Conservation (phyloP, 1,140 invertebrate species). For the Arctopsyche grandis region DNA sequence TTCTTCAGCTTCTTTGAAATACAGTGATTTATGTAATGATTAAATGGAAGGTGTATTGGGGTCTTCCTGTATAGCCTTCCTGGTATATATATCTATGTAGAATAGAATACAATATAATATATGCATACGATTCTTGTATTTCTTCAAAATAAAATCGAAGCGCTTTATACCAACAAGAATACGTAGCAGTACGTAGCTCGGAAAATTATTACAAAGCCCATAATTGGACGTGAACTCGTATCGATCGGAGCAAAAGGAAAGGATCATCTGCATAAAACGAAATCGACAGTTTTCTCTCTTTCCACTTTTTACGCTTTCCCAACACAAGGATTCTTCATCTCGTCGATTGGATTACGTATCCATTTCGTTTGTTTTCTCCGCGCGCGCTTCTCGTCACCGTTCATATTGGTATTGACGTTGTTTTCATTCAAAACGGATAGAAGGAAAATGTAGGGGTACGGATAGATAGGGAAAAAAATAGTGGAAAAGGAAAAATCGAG, state of each 20-base stretch:
- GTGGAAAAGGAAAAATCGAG: not conserved
- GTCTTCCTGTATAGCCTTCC: too few species aligned
- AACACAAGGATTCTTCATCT: constrained; percentile 11
- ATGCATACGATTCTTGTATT: too few species aligned
- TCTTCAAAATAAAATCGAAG: too few species aligned
- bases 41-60: too few species aligned
- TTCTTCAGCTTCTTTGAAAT: too few species aligned
- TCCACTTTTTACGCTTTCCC: not conserved
- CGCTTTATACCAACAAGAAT: too few species aligned
- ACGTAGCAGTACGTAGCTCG: too few species aligned
- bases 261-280: constrained; percentile 23
- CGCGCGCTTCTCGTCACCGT: too few species aligned
- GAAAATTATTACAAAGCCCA: too few species aligned
- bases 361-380: constrained; percentile 10
- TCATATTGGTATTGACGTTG: not conserved
- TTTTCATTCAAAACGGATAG: not conserved
- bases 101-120: too few species aligned
- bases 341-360: constrained; percentile 17
- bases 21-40: too few species aligned
- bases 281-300: not conserved
- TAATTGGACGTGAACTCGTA: not conserved
- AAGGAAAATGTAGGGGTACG: not conserved
- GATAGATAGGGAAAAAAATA: not conserved
- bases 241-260: not conserved
- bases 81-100: too few species aligned